Base-by-base conservation (phyloP, 2,113 vertebrate genomes). In the Alethe castanea region DNA sequence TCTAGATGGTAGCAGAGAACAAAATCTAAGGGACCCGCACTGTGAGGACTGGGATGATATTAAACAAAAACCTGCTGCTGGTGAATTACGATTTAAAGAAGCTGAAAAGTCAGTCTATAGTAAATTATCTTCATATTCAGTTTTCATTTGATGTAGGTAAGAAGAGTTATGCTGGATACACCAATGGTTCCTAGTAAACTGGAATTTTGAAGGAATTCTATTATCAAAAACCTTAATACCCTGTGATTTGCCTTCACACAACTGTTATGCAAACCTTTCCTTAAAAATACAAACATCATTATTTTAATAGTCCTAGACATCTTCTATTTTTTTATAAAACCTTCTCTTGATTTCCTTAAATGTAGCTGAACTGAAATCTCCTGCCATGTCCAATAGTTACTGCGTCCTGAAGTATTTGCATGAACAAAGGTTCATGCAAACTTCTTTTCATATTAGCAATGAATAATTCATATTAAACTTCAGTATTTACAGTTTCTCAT, bases 1-100 rank as follows among this genome's bases (percentile, higher is more conserved):
- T 96, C 90, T 96, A 97, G 95, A 81, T 96, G 96, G 95, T 84
- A 86, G 95, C 90, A 96, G 90, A 96, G 90, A 96, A 96, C 92
- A 97, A 92, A 96, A 52, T 90, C 94, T 62, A 81, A 45, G 26
- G 22, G 70, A 59, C 14, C 59, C 19, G 2, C 25, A 12, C 61
- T 45, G 42, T 33, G 62, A 78, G 31, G 26, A 17, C 9, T 15
- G 25, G 15, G 19, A 53, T 77, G n/a, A n/a, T 40, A 12, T 6
- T 12, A 35, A 28, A 42, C 23, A 48, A 72, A 84, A 88, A 18
- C 3, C 5, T 9, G 9, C 25, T 54, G 38, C 24, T 0, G 0
- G 10, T 25, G 29, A 83, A 87, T 24, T 31, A 40, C 18, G 69
- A 44, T 6, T 53, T 56, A 67, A 66, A 94, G 50, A 73, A 77